Conservation (phyloP, 1,140 invertebrate species). For the Cherax quadricarinatus region DNA sequence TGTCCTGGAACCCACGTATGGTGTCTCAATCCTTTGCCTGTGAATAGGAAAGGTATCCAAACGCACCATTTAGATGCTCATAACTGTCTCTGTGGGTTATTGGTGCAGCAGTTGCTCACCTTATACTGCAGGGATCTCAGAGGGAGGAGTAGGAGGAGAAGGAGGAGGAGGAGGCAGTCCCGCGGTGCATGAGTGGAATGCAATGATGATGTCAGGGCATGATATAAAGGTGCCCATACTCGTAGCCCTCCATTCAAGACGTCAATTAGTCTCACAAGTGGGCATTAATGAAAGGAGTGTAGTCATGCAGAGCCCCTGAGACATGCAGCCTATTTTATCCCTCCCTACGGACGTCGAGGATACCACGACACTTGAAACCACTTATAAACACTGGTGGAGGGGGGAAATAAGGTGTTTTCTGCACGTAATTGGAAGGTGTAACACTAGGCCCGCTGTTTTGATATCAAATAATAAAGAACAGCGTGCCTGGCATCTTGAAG, state of each 20-base stretch:
- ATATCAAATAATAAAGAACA: constrained; percentile 29
- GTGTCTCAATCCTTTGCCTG: background rate
- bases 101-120: background rate
- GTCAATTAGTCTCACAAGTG: constrained; percentile 34
- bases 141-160: background rate
- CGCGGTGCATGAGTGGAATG: background rate
- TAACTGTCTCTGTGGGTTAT: background rate
- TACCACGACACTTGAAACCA: background rate
- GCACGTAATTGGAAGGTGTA: background rate
- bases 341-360: too few relatives aligned
- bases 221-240: constrained; percentile 7
- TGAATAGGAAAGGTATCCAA: background rate
- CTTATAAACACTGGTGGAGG: background rate
- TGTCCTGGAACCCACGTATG: background rate
- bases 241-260: constrained; percentile 28
- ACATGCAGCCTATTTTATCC: background rate
- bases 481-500: constrained; percentile 16
- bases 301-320: constrained; percentile 10
- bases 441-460: background rate
- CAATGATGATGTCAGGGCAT: constrained; percentile 5
- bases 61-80: background rate
- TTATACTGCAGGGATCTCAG: background rate
- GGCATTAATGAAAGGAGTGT: constrained; percentile 24
- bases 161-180: too few relatives aligned
- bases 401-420: background rate